Percentiles rank a stretch among this genome's conserved stretches.
Conservation (phyloP, 1,140 invertebrate genomes). For the Drosophila sp. region DNA sequence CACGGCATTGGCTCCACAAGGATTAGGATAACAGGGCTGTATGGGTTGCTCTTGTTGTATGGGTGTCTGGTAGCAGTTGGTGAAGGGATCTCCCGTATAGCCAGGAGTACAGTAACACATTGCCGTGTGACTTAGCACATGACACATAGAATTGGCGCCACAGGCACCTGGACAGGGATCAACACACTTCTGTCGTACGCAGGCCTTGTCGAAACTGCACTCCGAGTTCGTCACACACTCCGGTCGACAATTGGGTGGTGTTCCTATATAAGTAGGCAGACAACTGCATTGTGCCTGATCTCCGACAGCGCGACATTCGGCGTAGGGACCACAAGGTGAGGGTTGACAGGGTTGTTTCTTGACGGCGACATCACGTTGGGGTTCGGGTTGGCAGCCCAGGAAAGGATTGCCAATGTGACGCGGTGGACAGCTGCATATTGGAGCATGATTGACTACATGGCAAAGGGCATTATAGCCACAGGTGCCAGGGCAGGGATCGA, state of each 20-base stretch:
- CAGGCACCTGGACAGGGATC: constrained; percentile 92
- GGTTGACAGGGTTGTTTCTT: constrained; percentile 87
- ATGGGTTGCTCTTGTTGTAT: constrained; percentile 59
- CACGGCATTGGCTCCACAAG: constrained; percentile 90
- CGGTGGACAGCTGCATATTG: constrained; percentile 91
- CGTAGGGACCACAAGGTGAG: constrained; percentile 91
- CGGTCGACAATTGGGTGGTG: constrained; percentile 91
- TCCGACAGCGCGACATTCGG: constrained; percentile 88
- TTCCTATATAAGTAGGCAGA: constrained; percentile 89
- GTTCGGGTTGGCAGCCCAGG: constrained; percentile 87
- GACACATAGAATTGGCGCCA: constrained; percentile 68
- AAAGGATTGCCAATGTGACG: constrained; percentile 94
- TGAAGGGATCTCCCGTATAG: constrained; percentile 86
- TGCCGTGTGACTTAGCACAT: constrained; percentile 78
- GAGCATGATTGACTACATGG: constrained; percentile 91
- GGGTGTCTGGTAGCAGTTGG: constrained; percentile 86
- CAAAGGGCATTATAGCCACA: constrained; percentile 92
- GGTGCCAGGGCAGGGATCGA: constrained; percentile 89
- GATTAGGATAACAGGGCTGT: constrained; percentile 86
- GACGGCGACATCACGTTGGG: constrained; percentile 51
- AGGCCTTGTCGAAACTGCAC: constrained; percentile 86
- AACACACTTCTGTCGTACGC: constrained; percentile 88
- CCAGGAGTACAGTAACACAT: constrained; percentile 85
- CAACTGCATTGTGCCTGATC: constrained; percentile 90
- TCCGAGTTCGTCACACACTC: constrained; percentile 93